phyloP scores from a whole-genome alignment of 1,140 invertebrate species.

The Rhagoletis zephyria region DNA sequence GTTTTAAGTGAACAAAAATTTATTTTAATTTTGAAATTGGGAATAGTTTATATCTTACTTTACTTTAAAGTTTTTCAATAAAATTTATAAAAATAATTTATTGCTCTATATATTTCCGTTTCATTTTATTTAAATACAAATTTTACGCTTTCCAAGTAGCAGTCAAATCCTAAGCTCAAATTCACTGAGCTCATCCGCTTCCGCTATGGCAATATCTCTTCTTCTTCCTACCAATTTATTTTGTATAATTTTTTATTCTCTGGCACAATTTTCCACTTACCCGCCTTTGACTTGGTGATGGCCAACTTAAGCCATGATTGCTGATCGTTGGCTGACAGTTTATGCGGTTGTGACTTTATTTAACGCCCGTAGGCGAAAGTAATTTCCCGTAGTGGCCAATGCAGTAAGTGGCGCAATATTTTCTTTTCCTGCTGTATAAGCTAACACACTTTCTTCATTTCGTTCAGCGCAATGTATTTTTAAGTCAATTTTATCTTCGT shows the following conservation, averaged over 20 bases:
- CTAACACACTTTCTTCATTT: slow-evolving; percentile 21
- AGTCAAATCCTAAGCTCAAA: background rate
- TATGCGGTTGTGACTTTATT: slow-evolving; percentile 19
- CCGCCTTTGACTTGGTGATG: slow-evolving; percentile 49
- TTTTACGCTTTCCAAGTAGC: too few relatives aligned
- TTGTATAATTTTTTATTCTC: background rate
- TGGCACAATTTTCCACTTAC: background rate
- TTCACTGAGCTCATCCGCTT: slow-evolving; percentile 20
- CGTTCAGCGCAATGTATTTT: slow-evolving; percentile 34
- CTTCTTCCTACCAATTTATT: background rate
- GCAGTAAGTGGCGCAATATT: slow-evolving; percentile 47
- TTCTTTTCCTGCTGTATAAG: slow-evolving; percentile 35
- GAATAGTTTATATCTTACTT: too few relatives aligned
- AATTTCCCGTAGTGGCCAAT: slow-evolving; percentile 26
- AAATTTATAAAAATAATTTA: too few relatives aligned
- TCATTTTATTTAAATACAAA: too few relatives aligned
- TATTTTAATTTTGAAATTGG: too few relatives aligned
- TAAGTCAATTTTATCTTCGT: slow-evolving; percentile 19
- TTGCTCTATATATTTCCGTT: too few relatives aligned
- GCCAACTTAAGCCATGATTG: background rate
- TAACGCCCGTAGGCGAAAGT: slow-evolving; percentile 20
- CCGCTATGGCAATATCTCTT: background rate
- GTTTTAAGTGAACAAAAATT: too few relatives aligned
- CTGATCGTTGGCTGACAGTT: slow-evolving; percentile 2
- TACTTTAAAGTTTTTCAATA: too few relatives aligned